These are phyloP conservation scores for Nemotelus nigrinus DNA, from an alignment of 2,888 invertebrate species.

Conservation along the genomic window DNA sequence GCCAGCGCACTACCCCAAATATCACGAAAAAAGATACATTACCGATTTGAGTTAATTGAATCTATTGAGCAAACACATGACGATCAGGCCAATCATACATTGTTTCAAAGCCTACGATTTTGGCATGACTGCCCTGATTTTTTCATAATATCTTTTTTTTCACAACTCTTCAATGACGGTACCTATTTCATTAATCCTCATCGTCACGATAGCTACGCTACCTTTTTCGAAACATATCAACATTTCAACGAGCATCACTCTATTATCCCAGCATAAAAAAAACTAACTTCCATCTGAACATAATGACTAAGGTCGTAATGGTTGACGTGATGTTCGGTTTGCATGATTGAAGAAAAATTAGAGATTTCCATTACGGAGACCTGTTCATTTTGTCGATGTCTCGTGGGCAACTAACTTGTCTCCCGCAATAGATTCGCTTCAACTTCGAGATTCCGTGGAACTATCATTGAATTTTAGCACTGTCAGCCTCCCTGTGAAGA, in stretches of 20 bases:
- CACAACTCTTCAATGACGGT: too few species aligned
- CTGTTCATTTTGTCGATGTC: constrained; percentile 21
- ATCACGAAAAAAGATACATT: too few species aligned
- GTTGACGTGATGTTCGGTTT: constrained; percentile 50
- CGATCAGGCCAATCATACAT: too few species aligned
- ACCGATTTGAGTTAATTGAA: too few species aligned
- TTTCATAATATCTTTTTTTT: too few species aligned
- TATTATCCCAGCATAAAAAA: neutral
- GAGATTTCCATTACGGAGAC: constrained; percentile 31
- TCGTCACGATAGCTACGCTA: too few species aligned
- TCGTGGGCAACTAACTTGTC: constrained; percentile 18
- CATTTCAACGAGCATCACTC: constrained; percentile 34
- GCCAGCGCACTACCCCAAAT: too few species aligned
- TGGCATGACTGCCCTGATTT: too few species aligned
- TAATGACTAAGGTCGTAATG: constrained; percentile 47
- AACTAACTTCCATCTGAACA: neutral
- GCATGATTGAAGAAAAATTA: constrained; percentile 49
- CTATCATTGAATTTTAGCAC: neutral
- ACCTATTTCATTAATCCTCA: too few species aligned
- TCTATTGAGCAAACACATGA: too few species aligned
- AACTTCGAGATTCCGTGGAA: neutral
- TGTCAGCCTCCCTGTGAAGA: neutral
- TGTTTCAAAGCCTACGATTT: too few species aligned
- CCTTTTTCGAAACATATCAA: neutral
- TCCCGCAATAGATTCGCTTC: constrained; percentile 3